Evolutionary conservation across 2,888 invertebrate genomes (phyloP), one percentile per base, ranked within the genome.

Genomic region (Meandrusa payeni): DNA sequence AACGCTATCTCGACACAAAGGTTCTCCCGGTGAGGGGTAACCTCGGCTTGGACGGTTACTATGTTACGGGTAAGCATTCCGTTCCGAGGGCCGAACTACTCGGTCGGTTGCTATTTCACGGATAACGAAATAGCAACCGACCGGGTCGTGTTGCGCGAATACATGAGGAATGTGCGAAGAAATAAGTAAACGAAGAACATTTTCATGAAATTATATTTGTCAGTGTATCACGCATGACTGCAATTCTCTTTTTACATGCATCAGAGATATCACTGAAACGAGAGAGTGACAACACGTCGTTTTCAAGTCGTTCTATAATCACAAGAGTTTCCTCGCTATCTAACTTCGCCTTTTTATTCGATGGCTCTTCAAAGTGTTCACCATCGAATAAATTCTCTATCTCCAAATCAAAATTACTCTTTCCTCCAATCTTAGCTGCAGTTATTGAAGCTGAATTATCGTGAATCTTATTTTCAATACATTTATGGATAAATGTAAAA

Each of bases 391-490:
- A 47, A 7, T 64, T 58, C 24, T 82, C 76, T 5, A 79, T 61
- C 47, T 81, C 75, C 6, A 82, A 60, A 48, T 83, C 81, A 41
- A 82, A 81, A 54, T 78, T 75, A 34, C 50, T 63, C 51, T 62
- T 43, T 44, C 47, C n/a, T n/a, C n/a, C n/a, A n/a, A n/a, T n/a
- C n/a, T n/a, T n/a, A n/a, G n/a, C n/a, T n/a, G n/a, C n/a, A n/a
- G n/a, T n/a, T n/a, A n/a, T n/a, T n/a, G n/a, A n/a, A n/a, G n/a
- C n/a, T n/a, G n/a, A n/a, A n/a, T 48, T 11, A 32, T 19, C 6
- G 45, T 40, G 12, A 50, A 40, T 3, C 37, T 43, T 44, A 33
- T 44, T 50, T 36, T 57, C 52, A 1, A 64, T 11, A 51, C 79
- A 79, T 59, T 70, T 76, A 41, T 79, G 79, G 27, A 20, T 22